Evolutionary conservation across 2,888 invertebrate genomes (phyloP), one percentile per base, ranked within the genome.

Genomic region (Chrysomela aeneicollis): DNA sequence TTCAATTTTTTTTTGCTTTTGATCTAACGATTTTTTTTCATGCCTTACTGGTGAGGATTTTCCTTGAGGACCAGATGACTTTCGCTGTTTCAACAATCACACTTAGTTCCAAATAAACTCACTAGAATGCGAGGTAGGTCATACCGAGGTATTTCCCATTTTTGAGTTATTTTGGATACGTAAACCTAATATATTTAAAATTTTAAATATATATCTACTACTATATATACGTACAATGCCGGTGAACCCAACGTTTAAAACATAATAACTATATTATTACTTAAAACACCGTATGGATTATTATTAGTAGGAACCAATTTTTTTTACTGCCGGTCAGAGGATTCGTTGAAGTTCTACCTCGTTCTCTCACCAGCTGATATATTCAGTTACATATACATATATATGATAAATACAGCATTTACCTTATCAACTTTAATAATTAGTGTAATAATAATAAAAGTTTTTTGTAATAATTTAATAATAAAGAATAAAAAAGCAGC

Each of bases 81-180:
- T 74, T 74, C 79, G 76, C 81, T 79, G 79, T 78, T 76, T 83
- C 87, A 88, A 88, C 88, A 88, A 88, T 88, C 88, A 89, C 88
- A 89, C 88, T 88, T 88, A 88, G 87, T 88, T 88, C 88, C 88
- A 88, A 89, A 88, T 87, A 88, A 89, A 89, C 88, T 89, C 88
- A 89, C 88, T 89, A 88, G 86, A 87, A 85, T 89, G 88, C 88
- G 88, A 89, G 88, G 88, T 87, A 88, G 88, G 88, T 82, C 78
- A 82, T 82, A 82, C 83, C 81, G 82, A 81, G 79, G 83, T 82
- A 82, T 81, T 83, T 79, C 83, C 83, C 83, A 83, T 79, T 82
- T 81, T 82, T 83, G 83, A 83, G 83, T 83, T 83, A 82, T 83
- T 84, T 84, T 84, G 84, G 84, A 84, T 83, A 83, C 82, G 82